A percentile compares a stretch with the other conserved stretches of the same genome.
phyloP scores from a whole-genome alignment of 2,888 invertebrate species.

The Mythimna impura region DNA sequence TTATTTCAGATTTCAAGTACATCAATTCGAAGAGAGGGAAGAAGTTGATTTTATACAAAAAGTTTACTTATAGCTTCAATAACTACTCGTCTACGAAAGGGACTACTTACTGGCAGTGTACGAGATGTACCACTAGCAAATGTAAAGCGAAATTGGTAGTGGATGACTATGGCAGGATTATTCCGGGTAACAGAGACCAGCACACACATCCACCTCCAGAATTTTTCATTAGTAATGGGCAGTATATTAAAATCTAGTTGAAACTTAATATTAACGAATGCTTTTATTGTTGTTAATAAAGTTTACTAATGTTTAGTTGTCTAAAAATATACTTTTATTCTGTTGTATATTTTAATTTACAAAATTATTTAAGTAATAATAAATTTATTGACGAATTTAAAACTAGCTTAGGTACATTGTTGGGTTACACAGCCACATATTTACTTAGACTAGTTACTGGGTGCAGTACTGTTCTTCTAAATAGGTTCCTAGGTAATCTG shows the following conservation, averaged over 20 bases:
- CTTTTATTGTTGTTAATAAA: no score
- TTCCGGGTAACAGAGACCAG: slow-evolving; percentile 12
- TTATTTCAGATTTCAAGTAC: slow-evolving; percentile 30
- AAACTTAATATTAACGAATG: background rate
- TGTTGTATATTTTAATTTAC: no score
- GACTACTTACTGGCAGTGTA: slow-evolving; percentile 23
- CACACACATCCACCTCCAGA: slow-evolving; percentile 17
- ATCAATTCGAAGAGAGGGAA: slow-evolving; percentile 23
- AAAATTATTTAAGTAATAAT: no score
- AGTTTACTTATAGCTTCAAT: slow-evolving; percentile 33
- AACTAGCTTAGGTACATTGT: no score
- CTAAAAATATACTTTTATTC: no score
- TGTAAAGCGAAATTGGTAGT: slow-evolving; percentile 29
- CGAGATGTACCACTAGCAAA: slow-evolving; percentile 6
- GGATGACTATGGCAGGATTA: slow-evolving; percentile 8
- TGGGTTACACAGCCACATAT: no score
- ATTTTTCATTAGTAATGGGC: slow-evolving; percentile 9
- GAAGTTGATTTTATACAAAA: slow-evolving; percentile 26
- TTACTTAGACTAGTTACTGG: no score
- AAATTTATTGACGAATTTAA: no score
- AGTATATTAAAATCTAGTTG: slow-evolving; percentile 22
- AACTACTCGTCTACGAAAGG: slow-evolving; percentile 22
- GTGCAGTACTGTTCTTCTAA: no score
- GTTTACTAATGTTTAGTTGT: no score
- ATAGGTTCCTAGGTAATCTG: no score